phyloP scores from a whole-genome alignment of 2,113 vertebrate genomes.

The Phrynocephalus versicolor region DNA sequence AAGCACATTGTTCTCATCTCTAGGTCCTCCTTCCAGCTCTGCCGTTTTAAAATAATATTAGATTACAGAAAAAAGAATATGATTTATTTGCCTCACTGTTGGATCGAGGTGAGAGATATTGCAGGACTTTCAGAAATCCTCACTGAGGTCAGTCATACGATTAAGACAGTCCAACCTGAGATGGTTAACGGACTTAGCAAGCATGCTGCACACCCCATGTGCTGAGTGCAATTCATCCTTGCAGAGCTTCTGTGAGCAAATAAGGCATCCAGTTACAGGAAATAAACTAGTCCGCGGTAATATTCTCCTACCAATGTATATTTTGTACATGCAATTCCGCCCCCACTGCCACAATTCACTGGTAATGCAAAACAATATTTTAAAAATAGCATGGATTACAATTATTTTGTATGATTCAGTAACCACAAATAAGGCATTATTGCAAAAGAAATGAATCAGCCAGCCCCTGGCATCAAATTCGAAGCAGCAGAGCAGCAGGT shows the following conservation, averaged over 20 bases:
- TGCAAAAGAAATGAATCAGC: slow-evolving; percentile 53
- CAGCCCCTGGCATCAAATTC: slow-evolving; percentile 45
- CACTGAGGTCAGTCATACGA: too few species aligned
- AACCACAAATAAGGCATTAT: slow-evolving; percentile 56
- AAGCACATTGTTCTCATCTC: too few species aligned
- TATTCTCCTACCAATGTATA: slow-evolving; percentile 36
- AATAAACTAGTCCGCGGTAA: slow-evolving; percentile 19
- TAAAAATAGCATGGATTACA: slow-evolving; percentile 55
- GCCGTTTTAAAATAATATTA: too few species aligned
- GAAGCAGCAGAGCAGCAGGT: not conserved
- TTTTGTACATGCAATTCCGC: slow-evolving; percentile 21
- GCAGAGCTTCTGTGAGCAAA: not conserved
- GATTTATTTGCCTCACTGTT: too few species aligned
- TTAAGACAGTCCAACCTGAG: too few species aligned
- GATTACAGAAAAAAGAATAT: too few species aligned
- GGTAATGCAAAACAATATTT: slow-evolving; percentile 41
- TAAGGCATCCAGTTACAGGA: slow-evolving; percentile 7
- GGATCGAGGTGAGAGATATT: too few species aligned
- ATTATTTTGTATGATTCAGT: slow-evolving; percentile 39
- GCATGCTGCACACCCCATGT: too few species aligned
- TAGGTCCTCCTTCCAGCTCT: too few species aligned
- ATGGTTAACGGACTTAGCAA: too few species aligned
- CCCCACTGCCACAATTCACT: slow-evolving; percentile 32
- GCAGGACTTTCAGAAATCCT: too few species aligned
- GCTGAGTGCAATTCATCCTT: not conserved